These are phyloP conservation scores for Odontamblyopus rebecca DNA, from an alignment of 2,797 vertebrate genomes.

Conservation along the genomic window DNA sequence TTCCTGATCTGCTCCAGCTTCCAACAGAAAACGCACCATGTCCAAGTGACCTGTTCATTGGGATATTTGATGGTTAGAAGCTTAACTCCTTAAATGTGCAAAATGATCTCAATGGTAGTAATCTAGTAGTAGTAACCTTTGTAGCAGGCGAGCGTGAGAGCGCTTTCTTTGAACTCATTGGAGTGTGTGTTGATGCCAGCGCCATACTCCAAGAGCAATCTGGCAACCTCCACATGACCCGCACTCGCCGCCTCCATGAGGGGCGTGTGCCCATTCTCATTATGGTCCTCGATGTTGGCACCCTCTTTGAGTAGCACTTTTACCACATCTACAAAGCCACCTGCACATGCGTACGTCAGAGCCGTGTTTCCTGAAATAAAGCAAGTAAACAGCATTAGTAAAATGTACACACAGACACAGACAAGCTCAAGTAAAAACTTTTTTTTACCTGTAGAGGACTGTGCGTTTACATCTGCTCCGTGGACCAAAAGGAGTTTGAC, in stretches of 20 bases:
- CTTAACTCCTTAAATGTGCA: not conserved
- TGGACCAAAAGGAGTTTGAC: conserved; percentile 96
- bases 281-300: conserved; percentile 99
- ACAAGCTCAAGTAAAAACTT: not conserved
- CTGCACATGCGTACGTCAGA: conserved; percentile 95
- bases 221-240: conserved; percentile 95
- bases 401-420: not conserved
- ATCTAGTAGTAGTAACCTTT: too few species aligned
- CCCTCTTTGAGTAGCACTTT: conserved; percentile 98
- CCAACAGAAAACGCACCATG: conserved; percentile 98
- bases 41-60: conserved; percentile 90
- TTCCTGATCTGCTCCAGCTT: conserved; percentile 98
- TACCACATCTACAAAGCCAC: conserved; percentile 97
- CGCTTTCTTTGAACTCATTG: conserved; percentile 99
- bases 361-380: conserved; percentile 90
- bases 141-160: conserved; percentile 97
- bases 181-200: conserved; percentile 99
- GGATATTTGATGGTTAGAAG: not conserved
- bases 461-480: conserved; percentile 95
- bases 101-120: not conserved
- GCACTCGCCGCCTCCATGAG: conserved; percentile 99
- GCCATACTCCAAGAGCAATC: conserved; percentile 95
- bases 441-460: conserved; percentile 91
- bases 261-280: conserved; percentile 98
- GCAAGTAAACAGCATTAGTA: not conserved